phyloP scores from a whole-genome alignment of 2,888 invertebrate species.

The Mactromeris polynyma region DNA sequence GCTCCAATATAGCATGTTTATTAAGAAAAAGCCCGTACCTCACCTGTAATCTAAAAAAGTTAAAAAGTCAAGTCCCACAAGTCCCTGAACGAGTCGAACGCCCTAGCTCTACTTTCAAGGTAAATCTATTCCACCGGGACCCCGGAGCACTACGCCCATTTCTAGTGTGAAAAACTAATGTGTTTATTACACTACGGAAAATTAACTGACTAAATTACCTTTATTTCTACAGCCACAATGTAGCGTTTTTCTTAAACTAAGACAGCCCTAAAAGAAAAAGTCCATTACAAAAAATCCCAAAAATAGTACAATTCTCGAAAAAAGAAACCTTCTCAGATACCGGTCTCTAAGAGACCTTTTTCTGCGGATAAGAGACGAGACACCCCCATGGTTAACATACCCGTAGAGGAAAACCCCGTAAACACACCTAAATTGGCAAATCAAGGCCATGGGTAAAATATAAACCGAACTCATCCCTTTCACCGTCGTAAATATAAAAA shows the following conservation, averaged over 20 bases:
- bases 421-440: conserved; percentile 24
- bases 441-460: not conserved
- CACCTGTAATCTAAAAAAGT: not conserved
- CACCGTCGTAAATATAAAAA: conserved; percentile 78
- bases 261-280: not conserved
- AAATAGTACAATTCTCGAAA: not conserved
- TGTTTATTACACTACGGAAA: conserved; percentile 11
- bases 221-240: conserved; percentile 22
- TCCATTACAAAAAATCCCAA: not conserved
- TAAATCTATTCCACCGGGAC: not conserved
- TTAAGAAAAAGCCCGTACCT: not conserved
- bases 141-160: not conserved
- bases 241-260: conserved; percentile 29
- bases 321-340: not conserved
- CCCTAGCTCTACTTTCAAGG: conserved; percentile 8
- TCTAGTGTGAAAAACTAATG: conserved; percentile 18
- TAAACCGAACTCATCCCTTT: not conserved
- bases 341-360: not conserved
- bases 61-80: not conserved
- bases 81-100: conserved; percentile 21
- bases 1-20: not conserved
- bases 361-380: not conserved
- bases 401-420: conserved; percentile 38
- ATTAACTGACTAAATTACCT: not conserved
- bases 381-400: conserved; percentile 20